Evolutionary conservation across 2,797 vertebrate species (phyloP).

Genomic region (Acipenser transmontanus): DNA sequence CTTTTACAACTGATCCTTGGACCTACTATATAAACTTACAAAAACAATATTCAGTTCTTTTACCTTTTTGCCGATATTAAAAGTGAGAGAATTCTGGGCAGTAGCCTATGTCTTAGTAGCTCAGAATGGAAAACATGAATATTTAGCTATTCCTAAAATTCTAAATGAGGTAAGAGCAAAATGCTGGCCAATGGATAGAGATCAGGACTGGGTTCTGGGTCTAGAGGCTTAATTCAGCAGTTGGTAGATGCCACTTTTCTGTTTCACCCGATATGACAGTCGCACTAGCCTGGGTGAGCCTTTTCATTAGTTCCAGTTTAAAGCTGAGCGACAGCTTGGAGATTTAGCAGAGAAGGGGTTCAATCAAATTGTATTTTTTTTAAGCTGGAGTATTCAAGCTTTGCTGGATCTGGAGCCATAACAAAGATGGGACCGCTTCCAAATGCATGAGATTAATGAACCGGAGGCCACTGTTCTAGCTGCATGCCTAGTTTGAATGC

Average conservation of each 20-base stretch:
- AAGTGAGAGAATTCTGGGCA: too few relatives aligned
- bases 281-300: neutral
- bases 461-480: constrained; percentile 55
- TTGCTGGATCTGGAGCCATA: constrained; percentile 17
- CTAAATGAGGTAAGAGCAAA: too few relatives aligned
- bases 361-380: constrained; percentile 20
- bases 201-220: constrained; percentile 22
- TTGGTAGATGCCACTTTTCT: constrained; percentile 17
- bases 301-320: constrained; percentile 20
- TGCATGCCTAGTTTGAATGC: constrained; percentile 33
- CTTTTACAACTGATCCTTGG: too few relatives aligned
- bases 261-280: neutral
- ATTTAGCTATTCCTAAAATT: neutral
- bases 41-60: too few relatives aligned
- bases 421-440: constrained; percentile 18
- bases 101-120: too few relatives aligned
- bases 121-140: neutral
- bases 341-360: constrained; percentile 4
- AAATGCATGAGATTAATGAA: constrained; percentile 59
- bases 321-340: constrained; percentile 13
- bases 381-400: constrained; percentile 13
- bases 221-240: neutral
- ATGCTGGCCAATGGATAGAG: too few relatives aligned
- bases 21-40: too few relatives aligned
- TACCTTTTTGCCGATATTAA: too few relatives aligned